Conservation (phyloP, 2,888 invertebrate genomes). For the Odiellus spinosus region DNA sequence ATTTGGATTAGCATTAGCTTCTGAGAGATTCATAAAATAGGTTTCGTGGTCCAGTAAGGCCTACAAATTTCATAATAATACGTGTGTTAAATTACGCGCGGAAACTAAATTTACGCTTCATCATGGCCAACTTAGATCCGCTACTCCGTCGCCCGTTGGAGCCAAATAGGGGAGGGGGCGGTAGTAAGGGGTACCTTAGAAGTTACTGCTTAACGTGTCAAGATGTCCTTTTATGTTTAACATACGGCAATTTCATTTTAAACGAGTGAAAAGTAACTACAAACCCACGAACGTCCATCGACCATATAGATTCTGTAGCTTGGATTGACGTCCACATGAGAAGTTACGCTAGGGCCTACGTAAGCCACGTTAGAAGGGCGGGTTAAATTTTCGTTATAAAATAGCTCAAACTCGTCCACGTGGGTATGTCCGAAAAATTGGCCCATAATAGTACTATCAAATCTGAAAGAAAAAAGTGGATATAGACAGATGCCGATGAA, state of each 20-base stretch:
- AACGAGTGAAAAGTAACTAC: not conserved
- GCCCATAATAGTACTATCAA: constrained; percentile 51
- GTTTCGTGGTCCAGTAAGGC: constrained; percentile 80
- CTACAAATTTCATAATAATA: too few relatives aligned
- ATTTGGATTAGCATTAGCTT: constrained; percentile 48
- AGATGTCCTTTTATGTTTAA: too few relatives aligned
- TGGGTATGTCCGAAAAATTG: constrained; percentile 86
- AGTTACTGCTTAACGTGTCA: too few relatives aligned
- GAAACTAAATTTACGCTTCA: too few relatives aligned
- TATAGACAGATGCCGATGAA: too few relatives aligned
- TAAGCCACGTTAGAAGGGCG: constrained; percentile 52
- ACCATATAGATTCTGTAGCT: constrained; percentile 68
- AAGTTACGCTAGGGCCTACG: constrained; percentile 67
- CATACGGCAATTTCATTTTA: too few relatives aligned
- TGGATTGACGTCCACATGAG: constrained; percentile 59
- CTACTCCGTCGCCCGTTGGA: too few relatives aligned
- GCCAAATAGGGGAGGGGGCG: too few relatives aligned
- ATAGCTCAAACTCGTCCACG: constrained; percentile 82
- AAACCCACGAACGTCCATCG: constrained; percentile 14
- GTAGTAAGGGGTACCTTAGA: too few relatives aligned
- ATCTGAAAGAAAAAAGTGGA: constrained; percentile 40
- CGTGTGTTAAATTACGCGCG: too few relatives aligned
- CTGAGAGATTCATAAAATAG: constrained; percentile 86
- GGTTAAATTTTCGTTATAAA: constrained; percentile 27
- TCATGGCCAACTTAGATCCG: too few relatives aligned